phyloP scores from a whole-genome alignment of 2,797 vertebrate genomes.

The Sebastes miniatus region DNA sequence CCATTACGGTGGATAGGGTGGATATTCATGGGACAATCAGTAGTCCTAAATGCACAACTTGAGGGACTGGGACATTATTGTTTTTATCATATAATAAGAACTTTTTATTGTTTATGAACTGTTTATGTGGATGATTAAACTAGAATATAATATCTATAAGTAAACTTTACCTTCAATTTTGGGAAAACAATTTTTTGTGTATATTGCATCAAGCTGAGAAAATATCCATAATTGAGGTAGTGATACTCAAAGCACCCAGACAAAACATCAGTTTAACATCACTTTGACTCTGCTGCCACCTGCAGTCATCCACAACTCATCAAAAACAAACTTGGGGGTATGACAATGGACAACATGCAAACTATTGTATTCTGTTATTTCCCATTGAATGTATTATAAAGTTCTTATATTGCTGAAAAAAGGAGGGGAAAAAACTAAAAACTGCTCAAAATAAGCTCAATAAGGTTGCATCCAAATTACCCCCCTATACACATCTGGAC shows the following conservation, averaged over 20 bases:
- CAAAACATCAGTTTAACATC: neutral
- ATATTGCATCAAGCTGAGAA: neutral
- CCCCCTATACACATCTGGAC: neutral
- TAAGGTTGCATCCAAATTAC: neutral
- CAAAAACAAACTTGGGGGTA: neutral
- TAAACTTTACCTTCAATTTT: neutral
- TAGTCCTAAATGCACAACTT: neutral
- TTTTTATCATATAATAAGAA: neutral
- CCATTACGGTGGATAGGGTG: neutral
- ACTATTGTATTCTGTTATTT: too few relatives aligned
- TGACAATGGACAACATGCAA: too few relatives aligned
- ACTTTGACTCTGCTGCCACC: slow-evolving; percentile 25
- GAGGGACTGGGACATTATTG: neutral
- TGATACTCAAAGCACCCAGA: neutral
- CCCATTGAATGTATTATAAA: too few relatives aligned
- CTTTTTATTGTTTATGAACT: neutral
- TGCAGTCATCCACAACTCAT: neutral
- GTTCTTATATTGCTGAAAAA: too few relatives aligned
- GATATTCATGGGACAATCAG: neutral
- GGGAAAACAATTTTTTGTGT: neutral
- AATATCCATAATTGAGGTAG: neutral
- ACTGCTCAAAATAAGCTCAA: neutral
- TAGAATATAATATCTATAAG: neutral
- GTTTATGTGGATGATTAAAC: neutral
- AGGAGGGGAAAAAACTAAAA: too few relatives aligned